A percentile compares a stretch with the other conserved stretches of the same genome.
These are phyloP conservation scores for Holocentrus rufus DNA, from an alignment of 2,797 vertebrate genomes.

Conservation along the genomic window DNA sequence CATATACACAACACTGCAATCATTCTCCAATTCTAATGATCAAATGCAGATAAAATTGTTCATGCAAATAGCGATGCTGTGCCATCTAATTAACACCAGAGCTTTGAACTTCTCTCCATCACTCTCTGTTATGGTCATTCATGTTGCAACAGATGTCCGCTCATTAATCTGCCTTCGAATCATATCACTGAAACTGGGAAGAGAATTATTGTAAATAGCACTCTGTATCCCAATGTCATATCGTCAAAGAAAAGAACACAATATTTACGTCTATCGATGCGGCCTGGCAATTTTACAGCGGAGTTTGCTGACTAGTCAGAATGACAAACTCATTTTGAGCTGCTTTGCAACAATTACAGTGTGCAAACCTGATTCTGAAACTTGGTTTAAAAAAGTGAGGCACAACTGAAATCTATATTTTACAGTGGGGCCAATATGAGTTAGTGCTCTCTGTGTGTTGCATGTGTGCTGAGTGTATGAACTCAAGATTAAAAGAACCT, in stretches of 20 bases:
- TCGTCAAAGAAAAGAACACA: neutral
- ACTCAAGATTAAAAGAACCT: neutral
- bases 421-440: neutral
- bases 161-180: neutral
- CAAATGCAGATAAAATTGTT: conserved; percentile 11
- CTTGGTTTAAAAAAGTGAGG: neutral
- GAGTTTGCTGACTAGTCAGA: neutral
- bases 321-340: neutral
- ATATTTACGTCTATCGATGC: neutral
- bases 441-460: neutral
- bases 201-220: neutral
- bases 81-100: conserved; percentile 3
- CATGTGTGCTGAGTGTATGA: too few species aligned
- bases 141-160: conserved; percentile 2
- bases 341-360: neutral
- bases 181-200: neutral
- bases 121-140: conserved; percentile 28
- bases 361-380: neutral
- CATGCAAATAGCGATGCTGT: neutral
- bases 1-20: neutral
- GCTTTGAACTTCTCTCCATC: conserved; percentile 7
- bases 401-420: neutral
- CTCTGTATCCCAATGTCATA: neutral
- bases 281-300: neutral
- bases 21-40: conserved; percentile 13